Evolutionary conservation across 2,888 invertebrate species (phyloP).

Genomic region (Drosophila falleni): DNA sequence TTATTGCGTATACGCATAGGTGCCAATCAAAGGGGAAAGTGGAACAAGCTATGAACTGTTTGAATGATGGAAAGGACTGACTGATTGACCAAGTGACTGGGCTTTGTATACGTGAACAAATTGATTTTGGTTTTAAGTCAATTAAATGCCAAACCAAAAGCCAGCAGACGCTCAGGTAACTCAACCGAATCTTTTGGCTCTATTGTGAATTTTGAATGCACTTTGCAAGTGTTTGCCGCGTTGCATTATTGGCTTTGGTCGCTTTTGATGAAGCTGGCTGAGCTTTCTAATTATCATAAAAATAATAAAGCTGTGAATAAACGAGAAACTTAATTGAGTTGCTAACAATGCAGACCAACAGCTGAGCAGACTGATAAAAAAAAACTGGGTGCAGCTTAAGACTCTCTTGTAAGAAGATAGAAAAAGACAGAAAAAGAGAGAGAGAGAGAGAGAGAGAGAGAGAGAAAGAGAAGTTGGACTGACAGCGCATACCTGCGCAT

Average conservation of each 20-base stretch:
- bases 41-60: constrained; percentile 1
- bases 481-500: constrained; percentile 58
- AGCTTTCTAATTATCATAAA: constrained; percentile 72
- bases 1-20: constrained; percentile 15
- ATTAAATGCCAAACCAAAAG: constrained; percentile 42
- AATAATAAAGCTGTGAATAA: constrained; percentile 60
- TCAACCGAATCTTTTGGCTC: constrained; percentile 45
- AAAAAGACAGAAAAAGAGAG: not conserved
- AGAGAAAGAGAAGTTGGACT: constrained; percentile 3
- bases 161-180: not conserved
- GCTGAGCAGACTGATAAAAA: constrained; percentile 58
- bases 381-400: constrained; percentile 18
- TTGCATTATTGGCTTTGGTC: not conserved
- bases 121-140: constrained; percentile 64
- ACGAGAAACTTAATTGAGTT: constrained; percentile 64
- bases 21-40: constrained; percentile 5
- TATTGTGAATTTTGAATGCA: constrained; percentile 28
- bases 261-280: constrained; percentile 23
- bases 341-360: constrained; percentile 54
- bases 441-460: not conserved
- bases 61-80: not conserved
- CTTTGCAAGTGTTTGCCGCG: constrained; percentile 5
- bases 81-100: constrained; percentile 2
- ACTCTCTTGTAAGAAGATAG: constrained; percentile 5
- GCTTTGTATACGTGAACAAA: constrained; percentile 57